Conservation (phyloP, 1,140 invertebrate genomes). For the Cotesia vestalis region DNA sequence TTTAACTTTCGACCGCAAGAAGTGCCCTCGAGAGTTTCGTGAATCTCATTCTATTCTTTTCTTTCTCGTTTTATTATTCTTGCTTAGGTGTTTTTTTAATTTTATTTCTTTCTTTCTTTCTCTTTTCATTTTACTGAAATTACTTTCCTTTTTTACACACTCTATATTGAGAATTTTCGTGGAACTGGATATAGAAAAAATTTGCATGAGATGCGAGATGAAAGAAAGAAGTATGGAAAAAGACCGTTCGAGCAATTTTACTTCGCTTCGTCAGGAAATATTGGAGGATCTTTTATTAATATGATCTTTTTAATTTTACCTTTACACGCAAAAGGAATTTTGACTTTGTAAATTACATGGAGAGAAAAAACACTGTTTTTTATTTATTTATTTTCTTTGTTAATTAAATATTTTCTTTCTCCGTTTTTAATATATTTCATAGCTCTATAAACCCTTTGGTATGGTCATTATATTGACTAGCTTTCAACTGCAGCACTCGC, state of each 20-base stretch:
- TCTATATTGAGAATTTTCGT: not conserved
- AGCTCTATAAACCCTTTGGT: constrained; percentile 1
- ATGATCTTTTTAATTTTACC: not conserved
- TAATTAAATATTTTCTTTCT: not conserved
- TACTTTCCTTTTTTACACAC: not conserved
- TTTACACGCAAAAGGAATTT: not conserved
- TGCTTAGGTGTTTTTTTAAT: not conserved
- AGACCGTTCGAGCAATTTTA: constrained; percentile 22
- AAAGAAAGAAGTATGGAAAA: not conserved
- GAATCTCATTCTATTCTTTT: not conserved
- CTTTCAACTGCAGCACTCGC: constrained; percentile 24
- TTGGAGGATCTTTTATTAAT: not conserved
- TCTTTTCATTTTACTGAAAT: constrained; percentile 15
- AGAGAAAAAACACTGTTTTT: not conserved
- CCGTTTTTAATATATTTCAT: not conserved
- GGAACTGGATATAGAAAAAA: constrained; percentile 20
- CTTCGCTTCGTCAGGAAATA: constrained; percentile 15
- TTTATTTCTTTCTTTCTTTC: not conserved
- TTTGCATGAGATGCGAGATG: constrained; percentile 15
- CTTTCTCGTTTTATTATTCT: not conserved
- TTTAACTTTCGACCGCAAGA: constrained; percentile 26
- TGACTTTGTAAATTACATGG: too few species aligned
- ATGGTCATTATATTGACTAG: constrained; percentile 22
- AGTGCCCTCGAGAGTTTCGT: constrained; percentile 19
- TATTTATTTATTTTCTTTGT: not conserved